These are phyloP conservation scores for Enchytraeus crypticus DNA, from an alignment of 2,888 invertebrate species.

Conservation along the genomic window DNA sequence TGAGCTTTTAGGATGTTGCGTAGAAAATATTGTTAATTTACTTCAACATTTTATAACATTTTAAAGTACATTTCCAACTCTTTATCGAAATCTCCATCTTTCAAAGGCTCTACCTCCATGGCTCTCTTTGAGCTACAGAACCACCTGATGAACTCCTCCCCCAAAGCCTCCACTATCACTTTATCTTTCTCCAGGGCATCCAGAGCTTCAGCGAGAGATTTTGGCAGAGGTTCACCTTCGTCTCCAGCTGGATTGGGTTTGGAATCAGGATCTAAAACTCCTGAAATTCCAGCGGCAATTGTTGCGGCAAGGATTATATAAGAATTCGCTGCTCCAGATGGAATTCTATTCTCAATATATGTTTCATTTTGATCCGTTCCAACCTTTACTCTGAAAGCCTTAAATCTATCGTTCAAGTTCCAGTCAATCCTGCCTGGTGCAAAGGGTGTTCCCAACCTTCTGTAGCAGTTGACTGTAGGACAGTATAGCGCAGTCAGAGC, in stretches of 20 bases:
- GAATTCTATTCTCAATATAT: constrained; percentile 25
- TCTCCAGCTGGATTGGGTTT: not conserved
- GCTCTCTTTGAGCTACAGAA: constrained; percentile 19
- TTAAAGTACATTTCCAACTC: not conserved
- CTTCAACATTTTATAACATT: too few species aligned
- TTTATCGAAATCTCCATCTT: not conserved
- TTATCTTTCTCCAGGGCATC: constrained; percentile 14
- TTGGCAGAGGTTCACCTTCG: constrained; percentile 12
- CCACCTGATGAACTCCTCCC: constrained; percentile 22
- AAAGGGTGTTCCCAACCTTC: constrained; percentile 14
- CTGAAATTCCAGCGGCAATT: constrained; percentile 27
- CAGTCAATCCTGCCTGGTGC: constrained; percentile 19
- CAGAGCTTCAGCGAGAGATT: constrained; percentile 20
- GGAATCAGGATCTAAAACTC: constrained; percentile 10
- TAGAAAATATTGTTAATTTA: too few species aligned
- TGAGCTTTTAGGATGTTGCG: too few species aligned
- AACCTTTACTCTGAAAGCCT: constrained; percentile 17
- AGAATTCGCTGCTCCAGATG: constrained; percentile 19
- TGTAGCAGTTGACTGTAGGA: constrained; percentile 28
- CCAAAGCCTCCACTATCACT: constrained; percentile 17
- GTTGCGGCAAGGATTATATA: constrained; percentile 24
- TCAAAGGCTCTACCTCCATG: not conserved
- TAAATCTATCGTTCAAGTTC: constrained; percentile 22
- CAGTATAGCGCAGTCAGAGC: constrained; percentile 23
- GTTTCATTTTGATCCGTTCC: not conserved